Percentiles rank a stretch among this genome's conserved stretches.
phyloP scores from a whole-genome alignment of 2,113 vertebrate species.

The Upupa epops region DNA sequence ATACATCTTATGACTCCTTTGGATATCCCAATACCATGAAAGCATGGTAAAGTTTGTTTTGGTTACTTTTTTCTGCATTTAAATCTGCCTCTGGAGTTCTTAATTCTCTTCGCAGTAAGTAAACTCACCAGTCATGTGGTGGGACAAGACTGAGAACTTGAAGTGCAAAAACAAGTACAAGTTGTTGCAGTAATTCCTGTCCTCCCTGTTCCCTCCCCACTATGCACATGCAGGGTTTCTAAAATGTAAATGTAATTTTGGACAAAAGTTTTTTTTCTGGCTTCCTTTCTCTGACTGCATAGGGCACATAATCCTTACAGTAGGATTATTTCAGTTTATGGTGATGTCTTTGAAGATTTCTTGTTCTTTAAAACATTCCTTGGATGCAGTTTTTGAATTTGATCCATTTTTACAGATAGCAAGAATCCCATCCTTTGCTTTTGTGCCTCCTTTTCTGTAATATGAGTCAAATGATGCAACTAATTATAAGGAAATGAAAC shows the following conservation, averaged over 20 bases:
- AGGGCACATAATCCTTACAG: neutral
- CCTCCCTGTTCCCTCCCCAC: neutral
- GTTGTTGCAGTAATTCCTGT: neutral
- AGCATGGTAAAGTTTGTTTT: neutral
- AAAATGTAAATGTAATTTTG: neutral
- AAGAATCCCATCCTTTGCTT: neutral
- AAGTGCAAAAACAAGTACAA: neutral
- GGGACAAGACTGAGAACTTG: neutral
- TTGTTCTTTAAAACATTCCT: conserved; percentile 7
- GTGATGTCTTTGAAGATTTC: neutral
- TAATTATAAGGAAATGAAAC: conserved; percentile 42
- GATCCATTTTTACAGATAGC: neutral
- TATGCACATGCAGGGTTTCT: neutral
- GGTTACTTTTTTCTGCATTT: neutral
- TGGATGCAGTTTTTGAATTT: neutral
- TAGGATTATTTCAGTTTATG: neutral
- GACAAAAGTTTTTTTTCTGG: neutral
- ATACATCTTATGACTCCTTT: neutral
- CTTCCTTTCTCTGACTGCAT: neutral
- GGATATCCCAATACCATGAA: neutral
- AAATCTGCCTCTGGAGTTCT: neutral
- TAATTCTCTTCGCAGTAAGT: neutral
- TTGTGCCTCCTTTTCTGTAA: neutral
- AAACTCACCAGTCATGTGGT: neutral
- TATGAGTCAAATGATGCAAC: conserved; percentile 11